A percentile compares a stretch with the other conserved stretches of the same genome.
Evolutionary conservation across 1,140 invertebrate genomes (phyloP).

Genomic region (Cydia amplana): DNA sequence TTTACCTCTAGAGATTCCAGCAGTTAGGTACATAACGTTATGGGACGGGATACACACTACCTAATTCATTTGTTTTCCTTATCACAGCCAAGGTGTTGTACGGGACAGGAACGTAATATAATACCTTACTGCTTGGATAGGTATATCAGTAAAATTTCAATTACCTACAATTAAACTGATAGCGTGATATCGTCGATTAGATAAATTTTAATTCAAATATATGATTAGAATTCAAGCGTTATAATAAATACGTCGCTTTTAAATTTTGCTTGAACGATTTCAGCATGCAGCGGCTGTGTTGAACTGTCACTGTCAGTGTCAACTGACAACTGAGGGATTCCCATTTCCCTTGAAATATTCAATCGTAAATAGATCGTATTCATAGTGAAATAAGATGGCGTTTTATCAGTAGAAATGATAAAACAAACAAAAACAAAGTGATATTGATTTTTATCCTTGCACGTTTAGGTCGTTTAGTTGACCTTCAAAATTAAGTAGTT

Average conservation of each 20-base stretch:
- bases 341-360: background rate
- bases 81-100: background rate
- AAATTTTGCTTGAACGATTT: background rate
- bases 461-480: background rate
- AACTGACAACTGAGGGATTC: background rate
- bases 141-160: background rate
- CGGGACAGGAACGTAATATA: background rate
- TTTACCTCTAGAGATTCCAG: background rate
- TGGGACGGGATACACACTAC: background rate
- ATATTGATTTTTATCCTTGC: background rate
- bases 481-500: background rate
- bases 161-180: background rate
- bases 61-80: conserved; percentile 3
- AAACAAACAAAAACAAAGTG: background rate
- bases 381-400: background rate
- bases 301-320: background rate
- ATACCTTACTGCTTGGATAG: background rate
- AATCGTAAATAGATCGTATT: background rate
- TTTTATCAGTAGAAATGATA: background rate
- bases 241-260: background rate
- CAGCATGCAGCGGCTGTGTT: background rate
- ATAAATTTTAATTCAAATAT: background rate
- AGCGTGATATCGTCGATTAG: background rate
- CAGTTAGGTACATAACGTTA: background rate
- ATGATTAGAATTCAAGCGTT: background rate